A percentile compares a stretch with the other conserved stretches of the same genome.
Conservation (phyloP, 2,113 vertebrate genomes). For the Prinia subflava region DNA sequence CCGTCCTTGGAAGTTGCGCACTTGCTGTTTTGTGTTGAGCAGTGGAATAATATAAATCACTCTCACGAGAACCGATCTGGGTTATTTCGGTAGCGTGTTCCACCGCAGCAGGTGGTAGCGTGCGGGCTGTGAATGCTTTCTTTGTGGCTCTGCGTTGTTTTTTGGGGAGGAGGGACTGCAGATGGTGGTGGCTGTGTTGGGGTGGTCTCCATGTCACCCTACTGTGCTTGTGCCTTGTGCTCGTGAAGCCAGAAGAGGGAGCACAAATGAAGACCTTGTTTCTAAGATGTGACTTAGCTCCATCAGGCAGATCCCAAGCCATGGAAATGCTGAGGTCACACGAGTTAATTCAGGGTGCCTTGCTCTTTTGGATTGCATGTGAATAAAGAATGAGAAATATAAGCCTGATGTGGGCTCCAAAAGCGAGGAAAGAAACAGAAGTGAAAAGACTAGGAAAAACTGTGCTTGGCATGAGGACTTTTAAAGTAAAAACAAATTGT, state of each 20-base stretch:
- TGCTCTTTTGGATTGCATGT: fast-evolving
- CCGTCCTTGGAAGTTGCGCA: background rate
- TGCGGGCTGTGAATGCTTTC: background rate
- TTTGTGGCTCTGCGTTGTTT: background rate
- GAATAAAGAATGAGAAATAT: background rate
- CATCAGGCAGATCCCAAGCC: background rate
- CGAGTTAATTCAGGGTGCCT: fast-evolving
- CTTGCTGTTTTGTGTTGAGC: background rate
- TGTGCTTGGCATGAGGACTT: background rate
- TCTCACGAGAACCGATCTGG: background rate
- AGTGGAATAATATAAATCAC: background rate
- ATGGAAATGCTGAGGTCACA: background rate
- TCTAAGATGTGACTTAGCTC: background rate
- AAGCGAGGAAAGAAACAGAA: background rate
- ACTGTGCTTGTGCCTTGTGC: background rate
- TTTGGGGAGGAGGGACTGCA: fast-evolving
- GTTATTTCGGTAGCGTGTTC: background rate
- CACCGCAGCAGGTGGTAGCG: background rate
- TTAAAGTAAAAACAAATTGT: background rate
- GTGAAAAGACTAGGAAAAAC: background rate
- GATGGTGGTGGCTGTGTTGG: fast-evolving
- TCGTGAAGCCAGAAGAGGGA: slow-evolving; percentile 5
- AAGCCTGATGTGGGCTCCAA: background rate
- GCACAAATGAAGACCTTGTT: background rate
- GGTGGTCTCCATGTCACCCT: background rate